Percentiles rank a stretch among this genome's conserved stretches.
Conservation (phyloP, 1,140 invertebrate species). For the Ptiloglossa arizonensis region DNA sequence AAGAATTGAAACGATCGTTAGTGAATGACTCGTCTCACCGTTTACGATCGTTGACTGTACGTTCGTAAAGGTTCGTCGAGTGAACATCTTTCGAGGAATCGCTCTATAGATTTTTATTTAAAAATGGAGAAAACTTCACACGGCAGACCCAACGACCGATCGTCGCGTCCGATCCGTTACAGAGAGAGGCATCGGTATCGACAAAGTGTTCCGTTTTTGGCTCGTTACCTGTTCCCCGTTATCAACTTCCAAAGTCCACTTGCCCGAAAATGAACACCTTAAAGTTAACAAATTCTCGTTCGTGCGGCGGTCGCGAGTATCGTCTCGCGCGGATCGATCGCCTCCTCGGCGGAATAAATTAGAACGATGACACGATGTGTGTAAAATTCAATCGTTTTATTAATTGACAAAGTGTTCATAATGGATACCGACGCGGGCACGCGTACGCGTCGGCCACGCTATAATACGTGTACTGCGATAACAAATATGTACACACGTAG, state of each 20-base stretch:
- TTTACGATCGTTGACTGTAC: no score
- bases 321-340: no score
- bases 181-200: no score
- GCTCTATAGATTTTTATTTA: not conserved
- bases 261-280: not conserved
- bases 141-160: not conserved
- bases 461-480: conserved; percentile 70
- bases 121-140: not conserved
- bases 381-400: conserved; percentile 81
- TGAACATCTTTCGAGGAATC: no score
- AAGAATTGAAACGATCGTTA: no score
- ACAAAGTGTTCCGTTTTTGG: not conserved
- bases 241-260: not conserved
- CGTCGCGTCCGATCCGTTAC: no score
- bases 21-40: no score
- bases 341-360: not conserved
- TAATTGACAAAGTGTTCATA: conserved; percentile 83
- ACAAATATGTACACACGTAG: conserved; percentile 81
- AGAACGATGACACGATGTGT: conserved; percentile 53
- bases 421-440: conserved; percentile 76
- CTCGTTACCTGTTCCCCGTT: not conserved
- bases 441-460: conserved; percentile 52
- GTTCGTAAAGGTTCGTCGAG: no score
- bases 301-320: not conserved
- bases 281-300: not conserved